Evolutionary conservation across 2,888 invertebrate genomes (phyloP), one percentile per base, ranked within the genome.

Genomic region (Sesamia inferens): DNA sequence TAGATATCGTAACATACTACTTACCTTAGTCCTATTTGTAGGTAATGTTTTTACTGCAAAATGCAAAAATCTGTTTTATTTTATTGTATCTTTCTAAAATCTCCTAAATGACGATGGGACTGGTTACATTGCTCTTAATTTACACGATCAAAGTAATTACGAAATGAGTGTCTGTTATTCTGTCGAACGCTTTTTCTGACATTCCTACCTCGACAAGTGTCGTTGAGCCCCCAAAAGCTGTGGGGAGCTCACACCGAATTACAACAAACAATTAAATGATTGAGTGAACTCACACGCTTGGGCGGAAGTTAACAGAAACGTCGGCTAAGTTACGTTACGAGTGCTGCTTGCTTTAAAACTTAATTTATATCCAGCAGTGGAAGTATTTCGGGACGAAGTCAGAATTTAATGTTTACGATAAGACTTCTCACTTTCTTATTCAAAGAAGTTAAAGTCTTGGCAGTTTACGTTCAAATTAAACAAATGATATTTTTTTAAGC

Each of bases 191-290:
- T 68, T 44, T 79, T 59, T 47, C 74, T 80, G 62, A 24, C 57
- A 68, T 72, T 14, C 51, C 24, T 8, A 54, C 16, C 13, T n/a
- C 39, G 13, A 31, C 16, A n/a, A 59, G 63, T 55, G 58, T 59
- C 59, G 44, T 79, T 61, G 59, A 68, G 19, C 5, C 16, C 51
- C 19, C n/a, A 16, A 11, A 70, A 55, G 59, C 61, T 42, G 31
- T 54, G 70, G 59, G 16, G 62, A 62, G 44, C 59, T 74, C 47
- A 55, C 48, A 74, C 58, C 42, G n/a, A 79, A 62, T 66, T 31
- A 71, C 65, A 42, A 55, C 44, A 77, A 82, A 77, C 66, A 79
- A 82, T 82, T 66, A 67, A 51, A 72, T 72, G 67, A 72, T 82
- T 61, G 71, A 82, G 66, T 76, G 68, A 66, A 69, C 59, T 44